A percentile compares a stretch with the other conserved stretches of the same genome.
These are phyloP conservation scores for Gymnogyps californianus DNA, from an alignment of 2,113 vertebrate genomes.

Conservation along the genomic window DNA sequence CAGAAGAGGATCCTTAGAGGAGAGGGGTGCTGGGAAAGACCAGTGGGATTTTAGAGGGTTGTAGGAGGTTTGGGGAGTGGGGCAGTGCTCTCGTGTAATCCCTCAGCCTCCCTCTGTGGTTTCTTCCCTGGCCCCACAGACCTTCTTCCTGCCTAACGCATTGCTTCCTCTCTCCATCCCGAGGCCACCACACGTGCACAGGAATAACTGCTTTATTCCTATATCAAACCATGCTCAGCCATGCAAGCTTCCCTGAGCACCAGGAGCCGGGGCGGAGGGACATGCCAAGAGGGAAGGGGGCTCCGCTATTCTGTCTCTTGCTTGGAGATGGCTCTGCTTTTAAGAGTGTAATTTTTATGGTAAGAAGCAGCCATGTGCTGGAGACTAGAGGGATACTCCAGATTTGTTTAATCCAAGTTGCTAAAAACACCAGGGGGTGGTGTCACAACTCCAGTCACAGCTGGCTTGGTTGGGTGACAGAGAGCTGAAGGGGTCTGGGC, in stretches of 20 bases:
- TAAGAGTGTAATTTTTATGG: neutral
- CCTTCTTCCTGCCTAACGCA: neutral
- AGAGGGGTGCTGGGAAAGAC: neutral
- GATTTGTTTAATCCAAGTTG: neutral
- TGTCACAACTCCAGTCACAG: neutral
- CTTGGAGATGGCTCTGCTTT: neutral
- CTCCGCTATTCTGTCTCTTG: neutral
- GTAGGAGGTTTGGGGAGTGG: neutral
- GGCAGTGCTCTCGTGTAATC: neutral
- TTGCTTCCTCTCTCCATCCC: neutral
- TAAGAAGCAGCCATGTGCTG: neutral
- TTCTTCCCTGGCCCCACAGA: neutral
- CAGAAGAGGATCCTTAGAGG: neutral
- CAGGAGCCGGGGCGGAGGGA: rapidly evolving
- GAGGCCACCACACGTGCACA: neutral
- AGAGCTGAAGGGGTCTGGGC: neutral
- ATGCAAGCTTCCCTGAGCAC: neutral
- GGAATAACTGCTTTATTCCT: neutral
- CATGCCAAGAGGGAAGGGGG: neutral
- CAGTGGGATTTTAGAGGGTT: neutral
- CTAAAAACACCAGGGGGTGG: neutral
- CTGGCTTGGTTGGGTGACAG: neutral
- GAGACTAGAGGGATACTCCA: neutral
- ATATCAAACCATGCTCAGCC: neutral
- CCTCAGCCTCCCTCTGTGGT: rapidly evolving